phyloP scores from a whole-genome alignment of 2,797 vertebrate genomes.

The Pelobates cultripes region DNA sequence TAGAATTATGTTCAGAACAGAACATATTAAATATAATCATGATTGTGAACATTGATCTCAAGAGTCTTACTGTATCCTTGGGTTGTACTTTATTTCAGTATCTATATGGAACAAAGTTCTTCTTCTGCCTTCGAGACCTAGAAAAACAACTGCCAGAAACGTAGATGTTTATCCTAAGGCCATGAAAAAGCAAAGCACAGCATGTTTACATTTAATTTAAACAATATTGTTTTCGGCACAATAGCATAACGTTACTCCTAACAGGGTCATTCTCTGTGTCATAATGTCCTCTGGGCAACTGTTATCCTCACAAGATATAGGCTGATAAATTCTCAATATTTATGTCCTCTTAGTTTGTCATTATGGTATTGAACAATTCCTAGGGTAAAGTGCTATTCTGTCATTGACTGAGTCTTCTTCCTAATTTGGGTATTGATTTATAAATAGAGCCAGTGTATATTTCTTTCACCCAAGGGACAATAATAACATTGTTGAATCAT shows the following conservation, averaged over 20 bases:
- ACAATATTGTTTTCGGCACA: not conserved
- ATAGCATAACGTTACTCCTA: not conserved
- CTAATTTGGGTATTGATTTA: conserved; percentile 53
- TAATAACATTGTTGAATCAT: conserved; percentile 6
- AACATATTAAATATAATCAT: too few species aligned
- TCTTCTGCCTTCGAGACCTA: not conserved
- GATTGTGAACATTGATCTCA: too few species aligned
- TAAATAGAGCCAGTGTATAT: conserved; percentile 39
- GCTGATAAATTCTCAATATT: conserved; percentile 30
- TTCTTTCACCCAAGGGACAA: conserved; percentile 18
- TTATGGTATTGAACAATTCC: conserved; percentile 46
- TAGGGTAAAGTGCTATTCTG: conserved; percentile 30
- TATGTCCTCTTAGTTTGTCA: conserved; percentile 39
- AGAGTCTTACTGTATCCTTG: too few species aligned
- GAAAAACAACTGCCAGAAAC: not conserved
- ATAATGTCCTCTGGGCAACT: conserved; percentile 19
- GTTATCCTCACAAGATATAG: not conserved
- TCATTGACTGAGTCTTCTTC: conserved; percentile 29
- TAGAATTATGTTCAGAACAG: too few species aligned
- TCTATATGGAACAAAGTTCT: not conserved
- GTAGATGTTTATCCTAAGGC: not conserved
- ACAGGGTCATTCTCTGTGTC: not conserved
- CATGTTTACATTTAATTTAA: not conserved
- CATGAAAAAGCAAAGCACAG: not conserved
- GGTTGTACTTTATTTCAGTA: not conserved